Base-by-base conservation (phyloP, 2,797 vertebrate species). In the Paedocypris micromegethes region DNA sequence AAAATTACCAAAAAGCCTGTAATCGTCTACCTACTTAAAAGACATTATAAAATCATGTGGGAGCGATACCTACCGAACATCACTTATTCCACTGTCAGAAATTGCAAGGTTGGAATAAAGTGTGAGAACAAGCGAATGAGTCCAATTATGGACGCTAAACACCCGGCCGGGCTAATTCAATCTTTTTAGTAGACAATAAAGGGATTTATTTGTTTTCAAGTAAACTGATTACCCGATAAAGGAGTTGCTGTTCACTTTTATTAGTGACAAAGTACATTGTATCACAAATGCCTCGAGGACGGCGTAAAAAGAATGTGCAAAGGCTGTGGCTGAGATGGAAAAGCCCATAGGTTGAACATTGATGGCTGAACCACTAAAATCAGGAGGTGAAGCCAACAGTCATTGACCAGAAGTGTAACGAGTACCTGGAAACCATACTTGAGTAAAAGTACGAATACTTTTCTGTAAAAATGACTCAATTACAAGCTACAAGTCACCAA, bases 21-120 rank as follows among this genome's bases (percentile, higher is more conserved):
- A 86, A 86, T 84, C 78, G 76, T 74, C 73, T 82, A 87, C 82
- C 80, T 88, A 70, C 86, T 81, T 82, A 81, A 82, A 82, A 80
- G 80, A 80, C 79, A 77, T 80, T 75, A 72, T 76, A 75, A 82
- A 85, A 81, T 80, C 82, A 82, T 78, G 39, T 67, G 67, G 77
- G 75, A 72, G 73, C 74, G 71, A 79, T 87, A 84, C 83, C 72
- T 78, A 76, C 81, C 75, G 79, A 72, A 72, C 74, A 65, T 81
- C 79, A 77, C 78, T 84, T 85, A 79, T 77, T 78, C 71, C 46
- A 5, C 76, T 72, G 82, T 85, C 81, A 84, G 74, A 72, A 80
- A 77, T 81, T 76, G 79, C 79, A 77, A 77, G 23, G 23, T 23
- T 23, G 23, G 23, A 23, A 23, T 23, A 23, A 23, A 23, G 23